Base-by-base conservation (phyloP, 2,113 vertebrate genomes). In the Amblyopsis rosae region DNA sequence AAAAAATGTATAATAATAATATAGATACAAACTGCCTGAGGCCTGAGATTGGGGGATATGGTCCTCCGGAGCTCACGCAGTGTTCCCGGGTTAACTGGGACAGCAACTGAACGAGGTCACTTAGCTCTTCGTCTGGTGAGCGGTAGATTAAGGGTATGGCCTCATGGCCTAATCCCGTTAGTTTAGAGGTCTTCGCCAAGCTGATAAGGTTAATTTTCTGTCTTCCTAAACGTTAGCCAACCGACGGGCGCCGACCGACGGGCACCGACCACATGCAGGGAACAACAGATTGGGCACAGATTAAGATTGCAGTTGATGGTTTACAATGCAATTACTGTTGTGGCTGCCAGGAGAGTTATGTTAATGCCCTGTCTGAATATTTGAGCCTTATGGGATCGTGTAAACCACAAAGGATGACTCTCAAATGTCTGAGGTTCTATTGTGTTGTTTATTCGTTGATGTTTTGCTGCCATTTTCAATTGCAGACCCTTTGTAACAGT, bases 121-220 rank as follows among this genome's bases (percentile, higher is more conserved):
- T 69, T 64, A 74, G 59, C 48, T 82, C 12, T 32, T 73, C 66
- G 75, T 1, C 16, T 54, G 67, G 67, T 76, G 59, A 55, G 71
- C 32, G 0, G 55, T 73, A 81, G 87, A 90, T 90, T 90, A 90
- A 79, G 32, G 58, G 73, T 86, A 83, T 50, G 75, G 67, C 83
- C 75, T 78, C 69, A 68, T 12, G 11, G 45, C 68, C 66, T 90
- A 89, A 92, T 93, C 92, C 81, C 6, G 62, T 93, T 92, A 91
- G 86, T 79, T 85, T 62, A 88, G 78, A 86, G 62, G 56, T 87
- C 88, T 89, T 86, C 67, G 87, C 72, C 84, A 79, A 91, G 83
- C 84, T 80, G 60, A 87, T 91, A 89, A 90, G 71, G 73, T 76
- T 72, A 79, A 73, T 81, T 78, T 84, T 69, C 73, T 77, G 76